Evolutionary conservation across 2,797 vertebrate genomes (phyloP), one percentile per base, ranked within the genome.

Genomic region (Semotilus atromaculatus): DNA sequence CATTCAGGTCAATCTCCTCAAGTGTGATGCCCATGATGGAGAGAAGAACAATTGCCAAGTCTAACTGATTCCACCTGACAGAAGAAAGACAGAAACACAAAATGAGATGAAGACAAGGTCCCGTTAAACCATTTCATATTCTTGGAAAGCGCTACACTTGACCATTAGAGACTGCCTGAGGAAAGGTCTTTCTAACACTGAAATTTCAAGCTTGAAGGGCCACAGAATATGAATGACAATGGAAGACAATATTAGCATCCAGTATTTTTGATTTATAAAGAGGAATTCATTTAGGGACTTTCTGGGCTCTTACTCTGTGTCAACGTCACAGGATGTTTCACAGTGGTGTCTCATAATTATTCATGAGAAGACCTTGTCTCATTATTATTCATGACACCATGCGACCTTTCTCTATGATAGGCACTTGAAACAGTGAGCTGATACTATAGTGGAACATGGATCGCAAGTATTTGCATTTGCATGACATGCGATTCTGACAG

Each of bases 1-100:
- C 98, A 0, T 93, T 99, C 92, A 97, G 96, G 89, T 99, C 97
- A 0, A 99, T 99, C 91, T 99, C 98, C 90, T 99, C 98, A 90
- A 99, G 92, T 0, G 96, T 96, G 90, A 99, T 99, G 19, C 98
- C 98, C 97, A 99, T 97, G 62, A 98, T 97, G 10, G 98, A 99
- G 88, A 99, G 89, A 68, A 99, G 92, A 51, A 99, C 97, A 1
- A 99, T 99, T 90, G 97, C 97, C 84, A 99, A 87, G 90, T 99
- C 98, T 91, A 99, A 93, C 94, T 99, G 98, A 90, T 99, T 99
- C 98, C 98, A 99, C 90, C 98, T 99, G 88, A 80, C 31, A 66
- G 64, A 66, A 34, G 55, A 38, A 76, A 82, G 80, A 89, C 88
- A 90, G 80, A 80, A 55, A 31, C 19, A 75, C 75, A 89, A 90